Base-by-base conservation (phyloP, 2,113 vertebrate genomes). In the Mormyrus iriodes region DNA sequence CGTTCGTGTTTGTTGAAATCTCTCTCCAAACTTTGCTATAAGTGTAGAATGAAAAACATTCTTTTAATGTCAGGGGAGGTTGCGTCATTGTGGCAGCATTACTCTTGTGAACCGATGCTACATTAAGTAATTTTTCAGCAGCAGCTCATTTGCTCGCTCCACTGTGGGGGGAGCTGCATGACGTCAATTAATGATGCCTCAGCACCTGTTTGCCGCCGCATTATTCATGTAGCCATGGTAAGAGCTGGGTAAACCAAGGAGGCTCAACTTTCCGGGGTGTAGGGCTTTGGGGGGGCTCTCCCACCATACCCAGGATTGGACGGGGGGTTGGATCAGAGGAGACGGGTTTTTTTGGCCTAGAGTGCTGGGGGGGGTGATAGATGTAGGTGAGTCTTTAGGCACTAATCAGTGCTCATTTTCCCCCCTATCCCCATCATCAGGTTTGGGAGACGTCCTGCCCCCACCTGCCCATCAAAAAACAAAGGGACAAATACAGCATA, bases 111-210 rank as follows among this genome's bases (percentile, higher is more conserved):
- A 35, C n/a, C 35, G 49, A 48, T 53, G 48, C 84, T 53, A 51
- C 84, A 86, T 86, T 53, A 53, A 35, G 27, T 86, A 24, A 8
- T 12, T 51, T 52, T 86, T 51, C 48, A 52, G 49, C 48, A 52
- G n/a, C 0, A 24, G 19, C 53, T 24, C 53, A 0, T 58, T 24
- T 24, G 53, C 21, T 58, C 0, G 53, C 53, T 58, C 1, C 24
- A 21, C 53, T 58, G 53, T 21, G 31, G 48, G 85, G 19, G 4
- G 15, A 42, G 53, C 19, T 19, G 24, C 19, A 61, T 53, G 48
- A 61, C 73, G 53, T 87, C 89, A 89, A 87, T 87, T 89, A 89
- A 87, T 89, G 85, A 65, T 42, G 49, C 65, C 53, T 85, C 88
- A 89, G 31, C 89, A 86, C 52, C 61, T 55, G 85, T 89, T 89